Conservation (phyloP, 2,113 vertebrate genomes). For the Corapipo altera region DNA sequence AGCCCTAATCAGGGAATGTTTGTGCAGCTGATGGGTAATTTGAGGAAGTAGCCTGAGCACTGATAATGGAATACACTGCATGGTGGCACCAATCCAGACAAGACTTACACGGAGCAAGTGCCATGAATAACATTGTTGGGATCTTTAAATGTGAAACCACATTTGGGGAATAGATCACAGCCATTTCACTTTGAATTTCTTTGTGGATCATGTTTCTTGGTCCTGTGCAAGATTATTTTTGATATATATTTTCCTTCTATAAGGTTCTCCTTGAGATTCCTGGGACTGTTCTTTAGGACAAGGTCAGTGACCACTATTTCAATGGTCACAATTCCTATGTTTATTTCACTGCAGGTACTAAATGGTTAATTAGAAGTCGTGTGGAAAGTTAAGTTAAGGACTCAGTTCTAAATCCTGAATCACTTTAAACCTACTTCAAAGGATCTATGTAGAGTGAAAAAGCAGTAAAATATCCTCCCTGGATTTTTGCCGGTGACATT, state of each 20-base stretch:
- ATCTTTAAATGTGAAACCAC: neutral
- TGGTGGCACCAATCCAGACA: neutral
- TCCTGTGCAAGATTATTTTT: neutral
- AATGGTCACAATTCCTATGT: neutral
- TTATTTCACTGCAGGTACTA: neutral
- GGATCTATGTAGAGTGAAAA: neutral
- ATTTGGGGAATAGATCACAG: neutral
- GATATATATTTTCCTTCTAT: neutral
- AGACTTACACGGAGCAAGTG: neutral
- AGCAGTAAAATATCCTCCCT: neutral
- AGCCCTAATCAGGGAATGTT: neutral
- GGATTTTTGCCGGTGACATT: slow-evolving; percentile 18
- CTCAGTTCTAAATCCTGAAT: neutral
- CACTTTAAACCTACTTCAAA: neutral
- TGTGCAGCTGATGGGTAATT: slow-evolving; percentile 31
- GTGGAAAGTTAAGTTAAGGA: slow-evolving; percentile 9
- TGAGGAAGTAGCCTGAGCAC: neutral
- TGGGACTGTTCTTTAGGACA: neutral
- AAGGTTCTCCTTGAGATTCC: neutral
- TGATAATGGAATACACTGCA: neutral
- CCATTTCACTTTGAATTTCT: neutral
- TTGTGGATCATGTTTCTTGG: neutral
- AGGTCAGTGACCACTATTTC: neutral
- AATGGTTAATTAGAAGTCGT: neutral
- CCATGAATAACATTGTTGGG: neutral